Evolutionary conservation across 2,797 vertebrate genomes (phyloP), one percentile per base, ranked within the genome.

Genomic region (Schizothorax lantsangensis): DNA sequence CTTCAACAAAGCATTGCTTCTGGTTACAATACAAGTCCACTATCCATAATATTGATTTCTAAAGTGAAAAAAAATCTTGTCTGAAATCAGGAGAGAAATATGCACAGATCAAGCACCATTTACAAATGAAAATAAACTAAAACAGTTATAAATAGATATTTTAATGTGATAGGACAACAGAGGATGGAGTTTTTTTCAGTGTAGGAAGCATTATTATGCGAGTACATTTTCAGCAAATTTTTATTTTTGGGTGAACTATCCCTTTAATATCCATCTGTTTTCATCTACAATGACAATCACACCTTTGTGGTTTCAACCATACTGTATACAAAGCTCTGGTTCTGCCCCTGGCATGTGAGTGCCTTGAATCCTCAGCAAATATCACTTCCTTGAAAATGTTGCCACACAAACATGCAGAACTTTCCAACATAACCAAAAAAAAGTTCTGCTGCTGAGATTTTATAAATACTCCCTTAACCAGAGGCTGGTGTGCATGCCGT

Each of bases 331-430:
- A 72, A 73, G 14, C 43, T 14, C 19, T 21, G n/a, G 68, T 81
- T 74, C 72, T 88, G 62, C 47, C 83, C 92, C 91, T 93, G 91
- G 90, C 91, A 87, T 92, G 90, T 92, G 93, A 93, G 94, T 94
- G 94, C 93, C 92, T 94, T 87, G 75, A 80, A 87, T 89, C 90
- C 88, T 93, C 86, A 10, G 11, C 74, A 88, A 92, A 91, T 86
- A 88, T 85, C 54, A 88, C 66, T 88, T 91, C 91, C 91, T 91
- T 89, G 64, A 57, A 6, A 87, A 86, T 84, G 83, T 88, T 89
- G 79, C 45, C 82, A 47, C 78, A 83, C 79, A 92, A 93, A 92
- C 90, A 88, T 90, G 91, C 90, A 93, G 93, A 94, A 93, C 92
- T 93, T 92, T 89, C 79, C 72, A 49, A 45, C 57, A 15, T 38